Base-by-base conservation (phyloP, 2,888 invertebrate species). In the Piscicola geometra region DNA sequence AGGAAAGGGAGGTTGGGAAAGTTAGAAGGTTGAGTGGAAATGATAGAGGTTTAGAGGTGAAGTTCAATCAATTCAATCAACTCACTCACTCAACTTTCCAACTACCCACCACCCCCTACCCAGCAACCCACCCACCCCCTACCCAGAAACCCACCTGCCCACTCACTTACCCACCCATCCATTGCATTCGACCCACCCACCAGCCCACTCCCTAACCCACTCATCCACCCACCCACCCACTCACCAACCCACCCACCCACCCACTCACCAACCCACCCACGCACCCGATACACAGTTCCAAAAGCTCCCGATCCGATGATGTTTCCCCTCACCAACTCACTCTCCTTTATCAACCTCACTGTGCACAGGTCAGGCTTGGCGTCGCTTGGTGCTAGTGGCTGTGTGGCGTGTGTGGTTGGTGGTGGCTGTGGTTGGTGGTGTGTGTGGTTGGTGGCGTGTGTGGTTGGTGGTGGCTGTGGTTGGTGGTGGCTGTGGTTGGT, bases 301-400 rank as follows among this genome's bases (percentile, higher is more conserved):
- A 98, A 98, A 18, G 97, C 97, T 28, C 97, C 97, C 84, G 91
- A 93, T 3, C 97, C 97, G 25, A 97, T 88, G 82, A 93, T 91
- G 33, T 92, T 93, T 0, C 95, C 95, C 83, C 91, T 90, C 2
- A 95, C 88, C 82, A 98, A 89, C 84, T 97, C 96, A 0, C 91
- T 93, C 85, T 97, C 96, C 85, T 94, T 95, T 60, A 98, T 93
- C 75, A 96, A 93, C 76, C 93, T 88, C 80, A 98, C 87, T 85
- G 94, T 93, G 0, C 94, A 92, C 80, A 96, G 88, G 86, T 98
- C 97, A 3, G 97, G 96, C 82, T 93, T 92, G 0, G 94, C 93
- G 82, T 94, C 93, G 0, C 94, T 92, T 0, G 94, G 95, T 72
- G 93, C 89, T 70, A 97, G 86, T 0, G 79, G 79, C 79, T 79